Base-by-base conservation (phyloP, 2,113 vertebrate genomes). In the Promerops cafer region DNA sequence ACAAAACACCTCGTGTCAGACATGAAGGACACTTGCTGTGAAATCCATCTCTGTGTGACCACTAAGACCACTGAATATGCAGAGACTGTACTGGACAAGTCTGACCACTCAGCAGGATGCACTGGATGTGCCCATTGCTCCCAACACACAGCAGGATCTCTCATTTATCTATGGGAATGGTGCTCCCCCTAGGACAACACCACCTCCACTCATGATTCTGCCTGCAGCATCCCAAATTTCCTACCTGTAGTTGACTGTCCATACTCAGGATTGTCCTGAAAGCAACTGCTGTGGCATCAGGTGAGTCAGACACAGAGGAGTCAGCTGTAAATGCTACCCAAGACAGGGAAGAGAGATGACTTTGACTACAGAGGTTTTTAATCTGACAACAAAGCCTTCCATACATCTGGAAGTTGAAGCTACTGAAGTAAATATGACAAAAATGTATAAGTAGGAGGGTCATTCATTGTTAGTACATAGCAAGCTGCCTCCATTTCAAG, bases 361-460 rank as follows among this genome's bases (percentile, higher is more conserved):
- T 90, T 76, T 20, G 56, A 53, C 42, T 79, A 63, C 40, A 65
- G 63, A 76, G 28, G 16, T 31, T 91, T 91, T 75, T 90, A 78
- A 93, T 92, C 42, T 89, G 77, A 80, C 59, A 92, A 81, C 64
- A 94, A 97, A 93, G 50, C 50, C 21, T 90, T 75, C 53, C 61
- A 76, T 57, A 56, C n/a, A 75, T 31, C 63, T 83, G 53, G 40
- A 91, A 91, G 19, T 6, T 79, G 61, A 90, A 90, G 57, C 61
- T 68, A 49, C 64, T 90, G 57, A 68, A 80, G 91, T 13, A 78
- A 96, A 79, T 87, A 96, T 13, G 47, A 52, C 65, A 89, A 83
- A 89, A 94, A 94, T 61, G 89, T 53, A 3, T 69, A 84, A 87
- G 91, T 83, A 77, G 91, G 89, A 91, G 42, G 33, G 69, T 68